phyloP scores from a whole-genome alignment of 1,140 invertebrate species.

The Eumaeus atala region DNA sequence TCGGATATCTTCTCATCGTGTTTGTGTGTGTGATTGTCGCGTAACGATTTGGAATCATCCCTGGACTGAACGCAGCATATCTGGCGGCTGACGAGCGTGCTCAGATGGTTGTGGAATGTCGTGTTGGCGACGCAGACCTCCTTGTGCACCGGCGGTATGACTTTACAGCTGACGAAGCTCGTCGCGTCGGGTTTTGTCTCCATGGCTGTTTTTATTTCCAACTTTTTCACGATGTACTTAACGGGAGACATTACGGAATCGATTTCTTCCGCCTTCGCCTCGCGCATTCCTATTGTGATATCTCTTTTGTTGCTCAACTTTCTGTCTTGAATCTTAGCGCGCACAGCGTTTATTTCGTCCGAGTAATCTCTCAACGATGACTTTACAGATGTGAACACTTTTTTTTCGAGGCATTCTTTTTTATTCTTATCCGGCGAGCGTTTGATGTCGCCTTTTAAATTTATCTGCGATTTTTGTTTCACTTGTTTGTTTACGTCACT shows the following conservation, averaged over 20 bases:
- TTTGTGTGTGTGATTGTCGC: constrained; percentile 55
- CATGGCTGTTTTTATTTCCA: constrained; percentile 63
- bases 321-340: constrained; percentile 66
- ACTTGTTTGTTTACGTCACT: constrained; percentile 50
- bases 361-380: constrained; percentile 57
- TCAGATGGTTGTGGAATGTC: constrained; percentile 67
- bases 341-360: constrained; percentile 68
- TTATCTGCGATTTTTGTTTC: constrained; percentile 61
- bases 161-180: constrained; percentile 62
- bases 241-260: constrained; percentile 62
- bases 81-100: constrained; percentile 66
- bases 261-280: constrained; percentile 46
- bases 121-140: constrained; percentile 63
- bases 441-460: constrained; percentile 51
- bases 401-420: constrained; percentile 57
- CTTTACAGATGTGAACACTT: constrained; percentile 45
- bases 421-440: constrained; percentile 57
- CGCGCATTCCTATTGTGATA: constrained; percentile 33
- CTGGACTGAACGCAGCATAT: constrained; percentile 59
- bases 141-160: constrained; percentile 65
- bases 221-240: constrained; percentile 67
- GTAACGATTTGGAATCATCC: constrained; percentile 53
- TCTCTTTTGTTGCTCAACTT: constrained; percentile 64
- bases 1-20: constrained; percentile 71
- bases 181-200: constrained; percentile 54